Percentiles rank a stretch among this genome's conserved stretches.
These are phyloP conservation scores for Caenorhabditis sp. DNA, from an alignment of 2,888 invertebrate genomes.

Conservation along the genomic window DNA sequence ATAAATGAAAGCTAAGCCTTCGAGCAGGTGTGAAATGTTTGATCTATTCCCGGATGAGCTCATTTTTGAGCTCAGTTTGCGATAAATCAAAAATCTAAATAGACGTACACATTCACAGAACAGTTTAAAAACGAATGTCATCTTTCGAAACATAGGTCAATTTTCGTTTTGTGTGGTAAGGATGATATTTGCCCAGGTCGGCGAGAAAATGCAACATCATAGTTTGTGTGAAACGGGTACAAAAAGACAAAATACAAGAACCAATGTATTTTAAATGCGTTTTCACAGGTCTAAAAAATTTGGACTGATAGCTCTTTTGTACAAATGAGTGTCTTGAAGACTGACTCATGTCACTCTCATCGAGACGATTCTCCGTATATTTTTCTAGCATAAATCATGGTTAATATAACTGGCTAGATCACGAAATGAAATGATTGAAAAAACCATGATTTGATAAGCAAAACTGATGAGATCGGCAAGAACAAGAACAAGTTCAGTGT, in stretches of 20 bases:
- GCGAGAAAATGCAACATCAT: background rate
- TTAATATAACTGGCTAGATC: background rate
- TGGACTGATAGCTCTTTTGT: no score
- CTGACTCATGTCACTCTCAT: no score
- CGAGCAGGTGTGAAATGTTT: no score
- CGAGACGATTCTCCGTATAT: no score
- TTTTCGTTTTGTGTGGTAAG: background rate
- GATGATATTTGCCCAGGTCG: constrained; percentile 17
- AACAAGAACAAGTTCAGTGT: constrained; percentile 40
- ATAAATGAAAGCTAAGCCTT: no score
- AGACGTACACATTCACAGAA: no score
- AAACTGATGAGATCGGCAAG: constrained; percentile 12
- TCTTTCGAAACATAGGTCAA: constrained; percentile 1
- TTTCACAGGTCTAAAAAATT: no score
- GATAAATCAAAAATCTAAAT: no score
- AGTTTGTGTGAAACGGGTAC: constrained; percentile 20
- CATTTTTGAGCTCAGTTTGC: no score
- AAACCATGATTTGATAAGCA: constrained; percentile 29
- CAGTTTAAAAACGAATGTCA: background rate
- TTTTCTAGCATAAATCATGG: constrained; percentile 25
- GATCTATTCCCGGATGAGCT: no score
- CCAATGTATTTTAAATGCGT: no score
- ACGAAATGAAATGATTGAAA: constrained; percentile 7
- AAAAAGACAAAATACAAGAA: background rate
- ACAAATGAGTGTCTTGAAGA: no score